These are phyloP conservation scores for Poeciliopsis prolifica DNA, from an alignment of 2,113 vertebrate species.

Conservation along the genomic window DNA sequence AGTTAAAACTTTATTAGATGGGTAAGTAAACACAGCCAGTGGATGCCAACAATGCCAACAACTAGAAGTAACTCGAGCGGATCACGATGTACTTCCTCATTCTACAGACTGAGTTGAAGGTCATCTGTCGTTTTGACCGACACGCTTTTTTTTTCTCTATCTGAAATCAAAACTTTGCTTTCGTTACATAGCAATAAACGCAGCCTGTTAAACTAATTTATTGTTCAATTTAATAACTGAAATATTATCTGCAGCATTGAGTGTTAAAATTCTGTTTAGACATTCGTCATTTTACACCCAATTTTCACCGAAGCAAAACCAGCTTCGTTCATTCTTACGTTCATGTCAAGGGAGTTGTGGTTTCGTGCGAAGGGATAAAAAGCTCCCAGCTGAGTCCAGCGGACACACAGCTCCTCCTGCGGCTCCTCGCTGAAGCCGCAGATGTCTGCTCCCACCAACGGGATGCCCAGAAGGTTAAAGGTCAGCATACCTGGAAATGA, in stretches of 20 bases:
- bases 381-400: constrained; percentile 89
- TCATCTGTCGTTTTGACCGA: too few species aligned
- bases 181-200: too few species aligned
- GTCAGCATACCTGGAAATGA: constrained; percentile 82
- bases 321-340: constrained; percentile 55
- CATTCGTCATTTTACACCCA: not conserved
- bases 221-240: not conserved
- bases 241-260: not conserved
- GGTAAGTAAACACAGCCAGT: too few species aligned
- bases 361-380: constrained; percentile 92
- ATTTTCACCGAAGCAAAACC: not conserved
- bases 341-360: constrained; percentile 80
- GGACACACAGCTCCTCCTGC: constrained; percentile 86
- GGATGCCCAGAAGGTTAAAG: constrained; percentile 88
- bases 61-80: too few species aligned
- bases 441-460: constrained; percentile 85
- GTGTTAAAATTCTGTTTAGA: not conserved
- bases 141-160: too few species aligned
- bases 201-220: too few species aligned
- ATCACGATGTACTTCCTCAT: too few species aligned
- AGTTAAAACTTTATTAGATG: too few species aligned
- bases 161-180: too few species aligned
- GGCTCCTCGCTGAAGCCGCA: constrained; percentile 85
- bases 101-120: too few species aligned
- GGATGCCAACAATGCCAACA: too few species aligned